A percentile compares a stretch with the other conserved stretches of the same genome.
Evolutionary conservation across 1,140 invertebrate species (phyloP).

Genomic region (Lepidurus packardi): DNA sequence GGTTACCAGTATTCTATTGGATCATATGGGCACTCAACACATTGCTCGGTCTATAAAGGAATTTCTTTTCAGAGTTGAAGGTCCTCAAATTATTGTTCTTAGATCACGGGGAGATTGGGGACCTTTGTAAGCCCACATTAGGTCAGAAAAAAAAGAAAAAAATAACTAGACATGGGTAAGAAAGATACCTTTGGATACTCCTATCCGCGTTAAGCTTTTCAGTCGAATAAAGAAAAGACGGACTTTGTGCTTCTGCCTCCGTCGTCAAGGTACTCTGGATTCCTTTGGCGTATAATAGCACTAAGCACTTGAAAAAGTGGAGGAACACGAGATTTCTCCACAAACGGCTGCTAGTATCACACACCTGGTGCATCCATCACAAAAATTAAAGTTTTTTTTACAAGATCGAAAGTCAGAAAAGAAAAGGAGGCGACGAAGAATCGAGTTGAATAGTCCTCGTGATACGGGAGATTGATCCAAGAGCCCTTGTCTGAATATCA

Average conservation of each 20-base stretch:
- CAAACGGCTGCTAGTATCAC: not conserved
- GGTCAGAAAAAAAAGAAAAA: too few relatives aligned
- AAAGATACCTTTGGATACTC: too few relatives aligned
- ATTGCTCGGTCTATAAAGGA: not conserved
- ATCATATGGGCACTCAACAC: not conserved
- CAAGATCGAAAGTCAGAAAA: not conserved
- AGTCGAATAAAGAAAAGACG: not conserved
- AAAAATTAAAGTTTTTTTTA: not conserved
- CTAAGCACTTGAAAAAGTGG: not conserved
- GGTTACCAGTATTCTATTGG: not conserved
- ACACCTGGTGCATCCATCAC: not conserved
- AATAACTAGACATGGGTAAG: too few relatives aligned
- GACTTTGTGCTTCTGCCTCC: not conserved
- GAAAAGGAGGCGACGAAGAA: not conserved
- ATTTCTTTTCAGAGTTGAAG: not conserved
- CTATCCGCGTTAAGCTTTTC: not conserved
- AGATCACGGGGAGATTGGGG: not conserved
- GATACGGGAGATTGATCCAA: not conserved
- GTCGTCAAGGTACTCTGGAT: not conserved
- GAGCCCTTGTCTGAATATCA: not conserved
- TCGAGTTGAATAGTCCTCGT: not conserved
- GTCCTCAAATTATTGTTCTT: not conserved
- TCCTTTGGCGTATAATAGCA: not conserved
- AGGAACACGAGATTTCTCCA: not conserved
- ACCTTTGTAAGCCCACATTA: too few relatives aligned